These are phyloP conservation scores for Hirtodrosophila histrioides DNA, from an alignment of 2,888 invertebrate genomes.

Conservation along the genomic window DNA sequence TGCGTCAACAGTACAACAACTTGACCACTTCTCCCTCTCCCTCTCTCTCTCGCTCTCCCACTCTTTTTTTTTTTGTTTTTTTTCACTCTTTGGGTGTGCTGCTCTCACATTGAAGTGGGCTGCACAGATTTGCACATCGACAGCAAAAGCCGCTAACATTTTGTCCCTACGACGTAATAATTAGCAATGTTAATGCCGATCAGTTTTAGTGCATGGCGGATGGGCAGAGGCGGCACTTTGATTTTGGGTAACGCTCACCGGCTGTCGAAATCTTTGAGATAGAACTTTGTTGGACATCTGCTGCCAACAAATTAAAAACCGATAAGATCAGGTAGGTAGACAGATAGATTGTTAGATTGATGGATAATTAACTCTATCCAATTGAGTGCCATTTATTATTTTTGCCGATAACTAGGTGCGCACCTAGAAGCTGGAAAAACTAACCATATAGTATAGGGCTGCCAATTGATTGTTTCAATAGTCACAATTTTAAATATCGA, in stretches of 20 bases:
- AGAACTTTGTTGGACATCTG: conserved; percentile 36
- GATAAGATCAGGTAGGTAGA: conserved; percentile 44
- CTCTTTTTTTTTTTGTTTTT: no score
- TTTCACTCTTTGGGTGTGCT: no score
- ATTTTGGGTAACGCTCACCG: conserved; percentile 17
- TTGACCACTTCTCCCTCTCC: conserved; percentile 24
- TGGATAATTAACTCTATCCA: conserved; percentile 33
- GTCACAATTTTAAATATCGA: no score
- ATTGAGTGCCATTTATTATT: no score
- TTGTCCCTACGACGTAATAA: conserved; percentile 26
- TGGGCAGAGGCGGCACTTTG: conserved; percentile 29
- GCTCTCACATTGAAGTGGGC: not conserved
- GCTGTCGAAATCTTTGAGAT: conserved; percentile 26
- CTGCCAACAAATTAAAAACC: conserved; percentile 15
- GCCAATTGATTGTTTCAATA: no score
- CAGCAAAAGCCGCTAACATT: conserved; percentile 1
- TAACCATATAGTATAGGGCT: no score
- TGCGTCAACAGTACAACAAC: conserved; percentile 24
- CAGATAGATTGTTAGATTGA: conserved; percentile 40
- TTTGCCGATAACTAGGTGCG: no score
- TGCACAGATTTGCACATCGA: conserved; percentile 24
- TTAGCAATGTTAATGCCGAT: conserved; percentile 31
- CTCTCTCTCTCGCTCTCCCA: no score
- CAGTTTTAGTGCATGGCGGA: not conserved
- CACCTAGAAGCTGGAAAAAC: no score